Evolutionary conservation across 2,113 vertebrate genomes (phyloP), one percentile per base, ranked within the genome.

Genomic region (Podarcis muralis): DNA sequence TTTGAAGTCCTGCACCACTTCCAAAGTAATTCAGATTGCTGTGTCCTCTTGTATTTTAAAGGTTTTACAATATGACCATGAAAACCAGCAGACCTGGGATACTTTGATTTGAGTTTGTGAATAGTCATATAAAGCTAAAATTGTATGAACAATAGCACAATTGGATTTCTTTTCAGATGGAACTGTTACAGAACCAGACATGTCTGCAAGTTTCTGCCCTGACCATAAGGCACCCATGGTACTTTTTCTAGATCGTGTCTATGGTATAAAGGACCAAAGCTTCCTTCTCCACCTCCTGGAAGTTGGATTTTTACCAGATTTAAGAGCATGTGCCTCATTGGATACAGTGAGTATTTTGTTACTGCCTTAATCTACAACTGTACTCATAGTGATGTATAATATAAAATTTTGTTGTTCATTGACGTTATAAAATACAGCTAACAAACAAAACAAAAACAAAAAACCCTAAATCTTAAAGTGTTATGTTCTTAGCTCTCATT

Each of bases 141-240:
- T 69, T 69, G 25, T 69, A 23, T 69, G 66, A 22, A 69, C 23
- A 25, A 3, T 23, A 11, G 6, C 7, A 20, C 57, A 78, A 79
- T n/a, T 37, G 59, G 4, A 76, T 85, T 86, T 91, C 95, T 91
- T 90, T 96, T 86, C 96, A 99, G 99, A 99, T 89, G 98, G 98
- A 57, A 98, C 98, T 3, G 96, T 99, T 88, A 98, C 96, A 0
- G 98, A 99, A 93, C 99, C 98, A 1, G 98, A 99, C 90, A 98
- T 99, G 99, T 98, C 98, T 2, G 99, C 98, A 92, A 97, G 88
- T 93, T 99, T 99, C 97, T 99, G 98, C 91, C 99, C 99, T 35
- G 99, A 99, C 92, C 99, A 99, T 96, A 99, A 99, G 94, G 98
- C 98, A 78, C 98, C 99, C 82, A 99, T 99, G 98, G 99, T 99